Conservation (phyloP, 2,888 invertebrate genomes). For the Protonemura montana region DNA sequence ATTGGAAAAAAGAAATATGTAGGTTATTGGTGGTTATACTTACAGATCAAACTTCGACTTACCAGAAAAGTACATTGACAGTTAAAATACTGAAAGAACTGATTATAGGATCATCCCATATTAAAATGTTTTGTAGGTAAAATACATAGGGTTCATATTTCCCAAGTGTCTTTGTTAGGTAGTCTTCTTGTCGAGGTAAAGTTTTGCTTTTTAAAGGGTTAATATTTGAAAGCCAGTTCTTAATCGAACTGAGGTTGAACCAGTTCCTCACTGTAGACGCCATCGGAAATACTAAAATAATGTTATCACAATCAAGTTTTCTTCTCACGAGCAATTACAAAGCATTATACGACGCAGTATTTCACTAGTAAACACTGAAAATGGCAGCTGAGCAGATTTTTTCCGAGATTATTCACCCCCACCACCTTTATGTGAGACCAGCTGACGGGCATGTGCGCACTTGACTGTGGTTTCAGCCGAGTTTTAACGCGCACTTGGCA, state of each 20-base stretch:
- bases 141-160: slow-evolving; percentile 52
- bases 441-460: not conserved
- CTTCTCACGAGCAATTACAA: not conserved
- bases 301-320: not conserved
- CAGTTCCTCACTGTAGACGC: not conserved
- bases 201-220: not conserved
- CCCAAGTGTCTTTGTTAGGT: slow-evolving; percentile 45
- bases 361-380: not conserved
- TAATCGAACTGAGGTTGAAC: not conserved
- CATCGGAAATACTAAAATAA: not conserved
- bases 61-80: slow-evolving; percentile 59
- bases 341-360: not conserved
- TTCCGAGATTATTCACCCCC: not conserved
- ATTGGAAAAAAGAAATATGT: not conserved
- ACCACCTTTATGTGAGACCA: not conserved
- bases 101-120: slow-evolving; percentile 58
- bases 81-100: slow-evolving; percentile 56
- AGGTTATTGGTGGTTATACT: not conserved
- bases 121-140: slow-evolving; percentile 53
- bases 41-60: slow-evolving; percentile 51
- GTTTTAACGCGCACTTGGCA: not conserved
- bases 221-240: not conserved
- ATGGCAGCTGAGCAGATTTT: not conserved
- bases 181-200: slow-evolving; percentile 41
- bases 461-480: not conserved